Percentiles rank a stretch among this genome's conserved stretches.
These are phyloP conservation scores for Lutjanus argentimaculatus DNA, from an alignment of 2,797 vertebrate species.

Conservation along the genomic window DNA sequence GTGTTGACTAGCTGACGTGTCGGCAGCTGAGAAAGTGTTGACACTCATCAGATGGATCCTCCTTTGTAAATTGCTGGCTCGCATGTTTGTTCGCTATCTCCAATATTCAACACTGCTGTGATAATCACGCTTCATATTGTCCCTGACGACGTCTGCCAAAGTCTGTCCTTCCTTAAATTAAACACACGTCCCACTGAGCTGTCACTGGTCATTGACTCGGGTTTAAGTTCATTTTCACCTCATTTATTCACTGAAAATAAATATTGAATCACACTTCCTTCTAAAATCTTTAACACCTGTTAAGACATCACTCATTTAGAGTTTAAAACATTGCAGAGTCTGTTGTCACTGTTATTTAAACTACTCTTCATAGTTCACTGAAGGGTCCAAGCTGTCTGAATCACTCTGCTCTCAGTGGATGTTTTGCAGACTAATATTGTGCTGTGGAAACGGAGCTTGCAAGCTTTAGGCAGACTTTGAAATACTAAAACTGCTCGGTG, in stretches of 20 bases:
- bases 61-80: neutral
- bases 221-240: neutral
- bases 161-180: neutral
- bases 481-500: neutral
- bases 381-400: neutral
- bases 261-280: neutral
- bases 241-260: neutral
- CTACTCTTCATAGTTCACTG: neutral
- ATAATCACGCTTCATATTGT: neutral
- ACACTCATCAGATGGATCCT: neutral
- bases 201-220: neutral
- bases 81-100: neutral
- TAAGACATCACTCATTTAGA: no score
- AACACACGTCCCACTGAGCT: neutral
- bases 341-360: neutral
- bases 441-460: neutral
- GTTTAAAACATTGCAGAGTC: neutral
- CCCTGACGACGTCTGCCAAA: neutral
- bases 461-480: neutral
- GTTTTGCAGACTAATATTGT: neutral
- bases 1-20: slow-evolving; percentile 17
- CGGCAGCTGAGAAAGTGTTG: slow-evolving; percentile 25
- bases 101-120: neutral
- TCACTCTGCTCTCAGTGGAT: neutral
- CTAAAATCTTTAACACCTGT: neutral